Percentiles rank a stretch among this genome's conserved stretches.
Evolutionary conservation across 2,113 vertebrate species (phyloP).

Genomic region (Apodemus sylvaticus): DNA sequence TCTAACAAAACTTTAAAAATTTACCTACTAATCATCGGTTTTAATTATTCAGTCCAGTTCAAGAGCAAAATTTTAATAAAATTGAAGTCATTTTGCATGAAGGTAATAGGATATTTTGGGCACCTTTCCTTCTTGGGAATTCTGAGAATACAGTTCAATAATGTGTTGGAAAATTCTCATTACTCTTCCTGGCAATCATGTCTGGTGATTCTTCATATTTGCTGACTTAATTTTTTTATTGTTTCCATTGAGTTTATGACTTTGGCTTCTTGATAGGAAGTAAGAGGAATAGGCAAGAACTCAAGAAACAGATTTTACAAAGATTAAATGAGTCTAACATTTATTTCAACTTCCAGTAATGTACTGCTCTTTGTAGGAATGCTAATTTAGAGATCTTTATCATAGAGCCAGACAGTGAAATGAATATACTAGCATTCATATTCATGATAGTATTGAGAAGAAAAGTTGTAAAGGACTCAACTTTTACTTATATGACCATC

Average conservation of each 20-base stretch:
- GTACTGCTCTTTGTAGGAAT: slow-evolving; percentile 49
- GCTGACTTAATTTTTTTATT: slow-evolving; percentile 57
- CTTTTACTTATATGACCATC: background rate
- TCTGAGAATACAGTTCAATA: slow-evolving; percentile 47
- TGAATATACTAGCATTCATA: slow-evolving; percentile 65
- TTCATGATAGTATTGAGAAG: slow-evolving; percentile 46
- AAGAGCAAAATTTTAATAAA: background rate
- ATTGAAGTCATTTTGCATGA: slow-evolving; percentile 11
- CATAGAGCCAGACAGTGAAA: slow-evolving; percentile 53
- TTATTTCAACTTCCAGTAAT: slow-evolving; percentile 65
- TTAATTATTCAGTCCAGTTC: background rate
- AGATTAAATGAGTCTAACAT: slow-evolving; percentile 59
- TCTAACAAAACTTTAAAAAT: background rate
- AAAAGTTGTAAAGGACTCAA: slow-evolving; percentile 27
- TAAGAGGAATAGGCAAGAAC: slow-evolving; percentile 37
- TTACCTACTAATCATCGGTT: background rate
- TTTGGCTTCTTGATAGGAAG: background rate
- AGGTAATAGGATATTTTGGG: background rate
- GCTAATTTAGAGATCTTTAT: slow-evolving; percentile 58
- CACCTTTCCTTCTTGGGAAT: background rate
- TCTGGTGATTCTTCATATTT: slow-evolving; percentile 54
- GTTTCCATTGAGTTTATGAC: slow-evolving; percentile 61
- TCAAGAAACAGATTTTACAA: slow-evolving; percentile 62
- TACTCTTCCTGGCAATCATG: slow-evolving; percentile 53
- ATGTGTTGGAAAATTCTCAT: slow-evolving; percentile 58